Base-by-base conservation (phyloP, 2,888 invertebrate species). In the Stenchaetothrips biformis region DNA sequence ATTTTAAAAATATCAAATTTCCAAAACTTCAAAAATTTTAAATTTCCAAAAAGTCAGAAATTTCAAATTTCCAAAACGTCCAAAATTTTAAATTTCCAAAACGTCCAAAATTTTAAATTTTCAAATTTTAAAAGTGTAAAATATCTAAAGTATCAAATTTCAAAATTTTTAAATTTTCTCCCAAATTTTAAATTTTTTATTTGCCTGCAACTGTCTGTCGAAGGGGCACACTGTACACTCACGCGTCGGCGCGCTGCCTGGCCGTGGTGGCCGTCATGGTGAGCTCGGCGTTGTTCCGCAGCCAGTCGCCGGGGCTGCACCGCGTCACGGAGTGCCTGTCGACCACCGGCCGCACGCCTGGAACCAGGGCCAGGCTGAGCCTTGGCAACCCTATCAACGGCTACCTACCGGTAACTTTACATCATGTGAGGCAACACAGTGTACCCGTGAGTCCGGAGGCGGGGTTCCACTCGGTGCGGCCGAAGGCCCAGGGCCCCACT, bases 381-480 rank as follows among this genome's bases (percentile, higher is more conserved):
- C n/a, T 37, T 37, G 37, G 37, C 37, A 37, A 37, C 37, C 37
- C n/a, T n/a, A n/a, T n/a, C n/a, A n/a, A n/a, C n/a, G n/a, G n/a
- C n/a, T n/a, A n/a, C n/a, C n/a, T n/a, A n/a, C n/a, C n/a, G n/a
- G n/a, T n/a, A n/a, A n/a, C n/a, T n/a, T n/a, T n/a, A n/a, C n/a
- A n/a, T n/a, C n/a, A n/a, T n/a, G n/a, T n/a, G n/a, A n/a, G n/a
- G n/a, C n/a, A n/a, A n/a, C n/a, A n/a, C n/a, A 8, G 13, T 8
- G 49, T 74, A 74, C 67, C 67, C 25, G 67, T 74, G 21, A 74
- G 67, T 8, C 67, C 67, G 21, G 67, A 74, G 9, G 67, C 7
- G 21, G 67, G 67, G 67, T 74, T 74, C 67, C 67, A 74, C 67
- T 74, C 67, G 67, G 67, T 74, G 67, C 67, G 67, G 8, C 67